phyloP scores from a whole-genome alignment of 2,888 invertebrate species.

The Nephrotoma appendiculata region DNA sequence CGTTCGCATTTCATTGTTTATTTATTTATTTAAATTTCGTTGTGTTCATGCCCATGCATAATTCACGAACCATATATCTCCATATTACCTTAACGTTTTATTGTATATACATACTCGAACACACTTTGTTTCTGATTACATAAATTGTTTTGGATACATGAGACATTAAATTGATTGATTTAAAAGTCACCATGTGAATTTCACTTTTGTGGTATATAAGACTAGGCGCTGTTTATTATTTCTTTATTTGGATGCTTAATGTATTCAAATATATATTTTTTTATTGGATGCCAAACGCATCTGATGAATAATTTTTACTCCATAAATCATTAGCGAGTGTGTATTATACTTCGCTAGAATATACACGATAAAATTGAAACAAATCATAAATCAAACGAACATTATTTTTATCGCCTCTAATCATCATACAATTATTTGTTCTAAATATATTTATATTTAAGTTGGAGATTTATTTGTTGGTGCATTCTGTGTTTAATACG shows the following conservation, averaged over 20 bases:
- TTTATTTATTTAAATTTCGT: neutral
- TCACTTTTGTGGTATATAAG: neutral
- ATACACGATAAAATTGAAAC: neutral
- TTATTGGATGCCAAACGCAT: neutral
- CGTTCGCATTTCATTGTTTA: neutral
- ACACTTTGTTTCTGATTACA: neutral
- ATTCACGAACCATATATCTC: neutral
- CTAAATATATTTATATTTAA: neutral
- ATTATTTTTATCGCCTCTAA: neutral
- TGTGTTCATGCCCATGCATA: neutral
- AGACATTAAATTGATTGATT: neutral
- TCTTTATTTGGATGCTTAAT: neutral
- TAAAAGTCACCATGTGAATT: neutral
- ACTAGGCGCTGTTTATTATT: neutral
- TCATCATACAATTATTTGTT: neutral
- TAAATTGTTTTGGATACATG: neutral
- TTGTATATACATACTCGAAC: neutral
- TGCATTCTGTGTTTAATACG: neutral
- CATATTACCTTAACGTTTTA: neutral
- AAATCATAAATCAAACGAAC: neutral
- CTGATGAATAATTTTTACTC: neutral
- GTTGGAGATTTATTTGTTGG: neutral
- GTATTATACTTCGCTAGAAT: neutral
- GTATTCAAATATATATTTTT: neutral
- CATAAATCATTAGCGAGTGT: neutral